Evolutionary conservation across 2,888 invertebrate genomes (phyloP), one percentile per base, ranked within the genome.

Genomic region (Xanthia icteritia): DNA sequence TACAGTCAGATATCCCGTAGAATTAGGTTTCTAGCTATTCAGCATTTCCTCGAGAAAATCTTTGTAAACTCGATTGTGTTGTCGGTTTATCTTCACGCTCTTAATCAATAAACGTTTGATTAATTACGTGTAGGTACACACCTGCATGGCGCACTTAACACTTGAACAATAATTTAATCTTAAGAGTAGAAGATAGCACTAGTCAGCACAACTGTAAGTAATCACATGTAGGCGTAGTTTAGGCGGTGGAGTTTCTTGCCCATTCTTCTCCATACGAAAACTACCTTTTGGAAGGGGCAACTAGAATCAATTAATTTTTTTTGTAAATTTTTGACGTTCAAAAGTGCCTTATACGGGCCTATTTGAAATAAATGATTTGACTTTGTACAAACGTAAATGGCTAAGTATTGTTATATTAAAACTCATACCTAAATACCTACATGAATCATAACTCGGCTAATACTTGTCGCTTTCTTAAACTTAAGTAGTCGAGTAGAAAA

Each of bases 61-160:
- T 65, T 36, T 42, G 78, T 60, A 23, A 51, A 71, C 17, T 72
- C 39, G 36, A 73, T 77, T 81, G 65, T 69, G 27, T 23, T 66
- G 61, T 69, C n/a, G n/a, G 23, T 65, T 76, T 85, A 79, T 85
- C 85, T 79, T 82, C 80, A 85, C 80, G 83, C 77, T 82, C 63
- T 39, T 82, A 73, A 85, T 79, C 64, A 77, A 73, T 72, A 72
- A 72, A 82, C 77, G 66, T 78, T 72, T 75, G 70, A 69, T 82
- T 85, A 77, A 85, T 85, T 68, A 74, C 65, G 48, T 71, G 64
- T 36, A 51, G 67, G 48, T 79, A 76, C 68, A 63, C 23, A 51
- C 51, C 20, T 23, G 17, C 31, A 71, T 71, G 20, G 63, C 56
- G n/a, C 15, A 63, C 48, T 58, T 48, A 48, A 69, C 27, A 51